Percentiles rank a stretch among this genome's conserved stretches.
These are phyloP conservation scores for Callipepla squamata DNA, from an alignment of 2,113 vertebrate genomes.

Conservation along the genomic window DNA sequence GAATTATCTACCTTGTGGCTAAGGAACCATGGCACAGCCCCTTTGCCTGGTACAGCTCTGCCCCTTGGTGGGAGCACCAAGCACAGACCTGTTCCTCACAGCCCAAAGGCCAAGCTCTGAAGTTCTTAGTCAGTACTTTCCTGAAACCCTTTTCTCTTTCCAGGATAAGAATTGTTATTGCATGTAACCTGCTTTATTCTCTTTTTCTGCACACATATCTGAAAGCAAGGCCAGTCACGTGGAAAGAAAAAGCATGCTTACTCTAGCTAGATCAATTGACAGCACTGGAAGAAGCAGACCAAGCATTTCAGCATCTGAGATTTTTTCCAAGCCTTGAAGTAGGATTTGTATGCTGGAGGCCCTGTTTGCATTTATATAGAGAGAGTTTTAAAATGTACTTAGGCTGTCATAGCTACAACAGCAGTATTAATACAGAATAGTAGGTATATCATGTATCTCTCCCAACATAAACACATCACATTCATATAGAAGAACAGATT, in stretches of 20 bases:
- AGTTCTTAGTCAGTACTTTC: not conserved
- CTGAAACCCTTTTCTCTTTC: not conserved
- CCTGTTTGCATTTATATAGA: not conserved
- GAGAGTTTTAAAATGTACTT: not conserved
- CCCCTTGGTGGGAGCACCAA: rapidly evolving
- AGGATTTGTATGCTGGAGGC: not conserved
- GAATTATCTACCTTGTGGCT: not conserved
- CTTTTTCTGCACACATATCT: not conserved
- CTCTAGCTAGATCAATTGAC: not conserved
- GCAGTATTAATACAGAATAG: not conserved
- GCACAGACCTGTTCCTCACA: not conserved
- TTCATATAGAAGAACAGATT: not conserved
- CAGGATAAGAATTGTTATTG: not conserved
- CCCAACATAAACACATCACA: not conserved
- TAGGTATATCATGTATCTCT: not conserved
- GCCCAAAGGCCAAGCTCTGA: not conserved
- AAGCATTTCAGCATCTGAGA: not conserved
- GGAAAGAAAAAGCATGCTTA: not conserved
- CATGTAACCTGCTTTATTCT: not conserved
- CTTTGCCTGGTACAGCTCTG: not conserved
- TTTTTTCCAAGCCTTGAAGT: not conserved
- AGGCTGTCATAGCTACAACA: not conserved
- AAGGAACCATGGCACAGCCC: not conserved
- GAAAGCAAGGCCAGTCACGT: not conserved
- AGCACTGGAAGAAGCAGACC: not conserved